Base-by-base conservation (phyloP, 2,113 vertebrate species). In the Mionectes macconnelli region DNA sequence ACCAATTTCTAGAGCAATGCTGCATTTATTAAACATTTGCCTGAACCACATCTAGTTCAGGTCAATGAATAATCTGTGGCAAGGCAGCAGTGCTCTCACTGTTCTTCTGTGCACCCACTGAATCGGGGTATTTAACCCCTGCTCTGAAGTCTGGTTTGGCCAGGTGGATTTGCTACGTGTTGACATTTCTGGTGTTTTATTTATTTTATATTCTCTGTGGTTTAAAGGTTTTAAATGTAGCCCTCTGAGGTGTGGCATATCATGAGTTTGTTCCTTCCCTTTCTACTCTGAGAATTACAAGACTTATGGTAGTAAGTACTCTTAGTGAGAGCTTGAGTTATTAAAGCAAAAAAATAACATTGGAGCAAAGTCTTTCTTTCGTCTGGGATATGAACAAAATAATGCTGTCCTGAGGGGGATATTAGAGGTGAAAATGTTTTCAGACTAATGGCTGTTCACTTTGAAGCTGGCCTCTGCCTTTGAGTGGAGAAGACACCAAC, bases 1-100 rank as follows among this genome's bases (percentile, higher is more conserved):
- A 53, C 23, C 13, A 8, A 18, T 69, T 84, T 83, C 42, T 59
- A 78, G 83, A 56, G 86, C 33, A 74, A 1, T 2, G 1, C 72
- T 69, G 30, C 31, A 7, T 60, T 90, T 90, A 72, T 90, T 95
- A 70, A 86, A 91, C 47, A 49, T 86, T 70, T 86, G 35, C 56
- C 28, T 68, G 90, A 73, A 75, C 33, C 63, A 31, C 5, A 73
- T 44, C n/a, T 64, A 66, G 62, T 80, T 79, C 67, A 74, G 63
- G 78, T 74, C 70, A 88, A 6, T 89, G 74, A 88, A 90, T 75
- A 89, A 89, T 59, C 59, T 80, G 0, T 73, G 2, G 7, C 63
- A 89, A 74, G 47, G 33, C 52, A 84, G n/a, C 0, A 0, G 20
- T 60, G 75, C 86, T 93, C 79, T 82, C 39, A 14, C 28, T 91